Evolutionary conservation across 1,140 invertebrate species (phyloP).

Genomic region (Cephus cinctus): DNA sequence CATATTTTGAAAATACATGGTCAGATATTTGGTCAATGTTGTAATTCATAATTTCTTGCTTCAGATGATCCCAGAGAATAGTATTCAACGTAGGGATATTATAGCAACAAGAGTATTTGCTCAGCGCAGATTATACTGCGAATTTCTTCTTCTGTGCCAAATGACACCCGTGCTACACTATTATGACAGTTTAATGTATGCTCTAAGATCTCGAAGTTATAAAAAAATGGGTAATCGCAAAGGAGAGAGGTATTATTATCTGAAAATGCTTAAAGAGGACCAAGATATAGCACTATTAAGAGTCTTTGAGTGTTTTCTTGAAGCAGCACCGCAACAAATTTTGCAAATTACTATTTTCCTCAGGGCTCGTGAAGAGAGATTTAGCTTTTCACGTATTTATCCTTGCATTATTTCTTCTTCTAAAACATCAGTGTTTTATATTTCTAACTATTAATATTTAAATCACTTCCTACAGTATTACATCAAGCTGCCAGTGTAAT

Average conservation of each 20-base stretch:
- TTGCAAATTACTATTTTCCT: slow-evolving; percentile 74
- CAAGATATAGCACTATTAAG: slow-evolving; percentile 80
- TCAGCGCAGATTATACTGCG: slow-evolving; percentile 27
- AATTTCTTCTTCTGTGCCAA: slow-evolving; percentile 54
- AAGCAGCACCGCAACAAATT: slow-evolving; percentile 85
- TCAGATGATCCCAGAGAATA: slow-evolving; percentile 8
- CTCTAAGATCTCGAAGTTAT: slow-evolving; percentile 54
- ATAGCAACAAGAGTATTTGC: slow-evolving; percentile 18
- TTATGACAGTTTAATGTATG: slow-evolving; percentile 59
- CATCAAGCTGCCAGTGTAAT: slow-evolving; percentile 71
- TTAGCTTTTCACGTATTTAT: slow-evolving; percentile 47
- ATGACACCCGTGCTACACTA: slow-evolving; percentile 60
- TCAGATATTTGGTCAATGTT: background rate
- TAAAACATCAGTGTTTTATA: slow-evolving; percentile 19
- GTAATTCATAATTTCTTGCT: background rate
- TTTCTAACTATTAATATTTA: slow-evolving; percentile 38
- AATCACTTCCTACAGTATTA: slow-evolving; percentile 55
- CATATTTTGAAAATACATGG: background rate
- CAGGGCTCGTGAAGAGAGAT: slow-evolving; percentile 48
- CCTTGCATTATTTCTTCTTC: background rate
- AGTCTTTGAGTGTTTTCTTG: slow-evolving; percentile 88
- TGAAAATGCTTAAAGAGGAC: slow-evolving; percentile 80
- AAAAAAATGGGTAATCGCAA: slow-evolving; percentile 47
- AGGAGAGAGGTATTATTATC: slow-evolving; percentile 65
- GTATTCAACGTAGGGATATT: slow-evolving; percentile 4